phyloP scores from a whole-genome alignment of 1,140 invertebrate species.

The Eulimnadia texana region DNA sequence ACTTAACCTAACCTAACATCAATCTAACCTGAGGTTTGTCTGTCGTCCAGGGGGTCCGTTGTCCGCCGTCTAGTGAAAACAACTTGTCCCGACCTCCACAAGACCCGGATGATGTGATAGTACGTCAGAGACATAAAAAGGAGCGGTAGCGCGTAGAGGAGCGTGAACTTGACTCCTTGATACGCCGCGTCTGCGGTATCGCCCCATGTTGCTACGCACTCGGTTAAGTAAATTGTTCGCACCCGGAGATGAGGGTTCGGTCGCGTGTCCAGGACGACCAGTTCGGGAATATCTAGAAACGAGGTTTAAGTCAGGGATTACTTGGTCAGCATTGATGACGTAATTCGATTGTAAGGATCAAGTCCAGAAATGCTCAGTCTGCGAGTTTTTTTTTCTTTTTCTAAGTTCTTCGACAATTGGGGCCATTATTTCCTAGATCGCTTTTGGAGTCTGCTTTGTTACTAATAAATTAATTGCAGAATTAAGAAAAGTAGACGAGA shows the following conservation, averaged over 20 bases:
- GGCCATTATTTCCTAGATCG: no score
- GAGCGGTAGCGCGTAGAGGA: constrained; percentile 60
- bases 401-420: no score
- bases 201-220: constrained; percentile 53
- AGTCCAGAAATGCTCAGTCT: no score
- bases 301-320: no score
- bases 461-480: no score
- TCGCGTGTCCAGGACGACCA: constrained; percentile 47
- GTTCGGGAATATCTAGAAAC: constrained; percentile 53
- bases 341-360: no score
- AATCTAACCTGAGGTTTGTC: background rate
- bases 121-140: constrained; percentile 70
- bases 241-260: constrained; percentile 33
- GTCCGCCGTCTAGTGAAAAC: background rate
- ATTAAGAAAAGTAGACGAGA: no score
- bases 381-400: no score
- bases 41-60: background rate
- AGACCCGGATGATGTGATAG: constrained; percentile 60
- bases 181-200: constrained; percentile 40
- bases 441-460: no score
- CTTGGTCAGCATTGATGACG: no score
- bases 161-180: constrained; percentile 48
- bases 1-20: no score
- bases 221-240: constrained; percentile 50
- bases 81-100: constrained; percentile 54